Evolutionary conservation across 2,113 vertebrate species (phyloP).

Genomic region (Pelobates fuscus): DNA sequence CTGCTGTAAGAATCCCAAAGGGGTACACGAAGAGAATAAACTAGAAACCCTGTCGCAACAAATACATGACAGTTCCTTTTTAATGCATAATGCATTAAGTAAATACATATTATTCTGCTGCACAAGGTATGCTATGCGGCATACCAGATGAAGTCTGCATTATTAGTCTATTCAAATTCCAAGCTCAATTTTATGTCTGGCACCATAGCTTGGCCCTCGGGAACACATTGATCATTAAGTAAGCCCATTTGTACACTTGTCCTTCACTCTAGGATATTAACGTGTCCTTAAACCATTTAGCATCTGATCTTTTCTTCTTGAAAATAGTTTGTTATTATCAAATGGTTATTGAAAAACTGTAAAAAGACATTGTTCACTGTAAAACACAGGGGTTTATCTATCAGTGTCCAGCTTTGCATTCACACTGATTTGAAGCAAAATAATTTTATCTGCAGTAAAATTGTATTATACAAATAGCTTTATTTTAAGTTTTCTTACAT

Average conservation of each 20-base stretch:
- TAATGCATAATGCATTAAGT: too few relatives aligned
- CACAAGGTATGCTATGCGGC: neutral
- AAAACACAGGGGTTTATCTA: neutral
- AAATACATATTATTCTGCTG: too few relatives aligned
- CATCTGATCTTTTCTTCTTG: neutral
- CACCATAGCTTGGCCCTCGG: neutral
- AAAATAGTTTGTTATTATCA: neutral
- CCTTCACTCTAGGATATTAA: neutral
- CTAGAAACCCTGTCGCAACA: too few relatives aligned
- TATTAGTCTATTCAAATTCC: neutral
- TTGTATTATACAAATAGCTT: too few relatives aligned
- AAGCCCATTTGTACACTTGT: neutral
- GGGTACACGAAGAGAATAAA: too few relatives aligned
- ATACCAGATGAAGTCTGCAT: slow-evolving; percentile 1
- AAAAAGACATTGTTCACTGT: neutral
- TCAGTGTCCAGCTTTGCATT: neutral
- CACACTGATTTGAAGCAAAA: neutral
- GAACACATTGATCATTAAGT: slow-evolving; percentile 3
- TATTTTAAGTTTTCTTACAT: too few relatives aligned
- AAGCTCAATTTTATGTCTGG: neutral
- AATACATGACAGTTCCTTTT: too few relatives aligned
- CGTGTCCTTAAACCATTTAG: neutral
- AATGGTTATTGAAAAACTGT: neutral
- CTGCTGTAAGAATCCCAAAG: too few relatives aligned
- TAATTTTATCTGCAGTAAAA: too few relatives aligned